Conservation (phyloP, 2,888 invertebrate species). For the Ecliptopera silaceata region DNA sequence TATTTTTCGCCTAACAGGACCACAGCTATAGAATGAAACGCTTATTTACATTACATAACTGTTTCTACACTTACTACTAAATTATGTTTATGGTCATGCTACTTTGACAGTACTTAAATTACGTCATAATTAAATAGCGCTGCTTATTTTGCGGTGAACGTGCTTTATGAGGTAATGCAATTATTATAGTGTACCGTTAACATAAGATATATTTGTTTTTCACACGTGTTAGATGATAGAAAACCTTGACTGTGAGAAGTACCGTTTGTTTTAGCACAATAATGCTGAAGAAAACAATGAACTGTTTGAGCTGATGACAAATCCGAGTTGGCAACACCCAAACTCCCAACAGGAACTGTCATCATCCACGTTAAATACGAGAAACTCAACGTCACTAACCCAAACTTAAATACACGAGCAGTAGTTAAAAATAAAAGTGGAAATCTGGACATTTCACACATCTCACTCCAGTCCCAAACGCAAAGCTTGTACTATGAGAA, state of each 20-base stretch:
- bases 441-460: no score
- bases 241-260: slow-evolving; percentile 13
- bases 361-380: slow-evolving; percentile 13
- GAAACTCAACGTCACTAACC: background rate
- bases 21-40: slow-evolving; percentile 6
- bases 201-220: no score
- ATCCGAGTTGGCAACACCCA: slow-evolving; percentile 32
- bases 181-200: no score
- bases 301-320: slow-evolving; percentile 29
- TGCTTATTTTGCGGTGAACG: background rate
- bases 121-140: background rate
- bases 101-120: background rate
- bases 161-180: no score
- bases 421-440: no score
- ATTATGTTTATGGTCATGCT: slow-evolving; percentile 20
- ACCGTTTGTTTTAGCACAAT: slow-evolving; percentile 21
- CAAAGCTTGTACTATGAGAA: no score
- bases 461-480: no score
- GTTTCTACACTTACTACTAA: slow-evolving; percentile 1
- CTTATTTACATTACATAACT: slow-evolving; percentile 18
- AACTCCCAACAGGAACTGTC: slow-evolving; percentile 7
- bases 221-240: no score
- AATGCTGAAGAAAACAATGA: slow-evolving; percentile 22
- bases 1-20: no score
- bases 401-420: no score